Evolutionary conservation across 2,797 vertebrate genomes (phyloP).

Genomic region (Mormyrops attenuatus): DNA sequence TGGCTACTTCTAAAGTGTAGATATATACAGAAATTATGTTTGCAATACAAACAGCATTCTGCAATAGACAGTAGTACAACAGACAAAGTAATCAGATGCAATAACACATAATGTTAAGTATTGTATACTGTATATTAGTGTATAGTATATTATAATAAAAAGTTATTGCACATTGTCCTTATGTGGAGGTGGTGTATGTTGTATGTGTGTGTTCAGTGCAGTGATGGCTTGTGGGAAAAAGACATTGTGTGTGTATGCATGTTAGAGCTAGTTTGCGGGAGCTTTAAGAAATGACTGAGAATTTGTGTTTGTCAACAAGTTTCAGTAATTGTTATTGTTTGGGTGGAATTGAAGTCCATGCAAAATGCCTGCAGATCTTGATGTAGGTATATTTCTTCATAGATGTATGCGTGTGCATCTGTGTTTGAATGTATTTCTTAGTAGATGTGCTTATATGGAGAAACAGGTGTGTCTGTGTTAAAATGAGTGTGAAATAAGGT

Average conservation of each 20-base stretch:
- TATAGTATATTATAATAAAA: no score
- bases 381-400: background rate
- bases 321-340: background rate
- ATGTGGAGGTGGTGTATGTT: no score
- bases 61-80: no score
- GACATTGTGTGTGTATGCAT: background rate
- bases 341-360: background rate
- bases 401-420: background rate
- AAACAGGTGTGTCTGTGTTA: background rate
- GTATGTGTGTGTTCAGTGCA: no score
- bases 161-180: no score
- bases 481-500: background rate
- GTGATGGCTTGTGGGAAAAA: no score
- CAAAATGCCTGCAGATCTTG: background rate
- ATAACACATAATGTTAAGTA: no score
- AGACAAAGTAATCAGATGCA: no score
- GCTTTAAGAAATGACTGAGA: background rate
- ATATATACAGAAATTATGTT: no score
- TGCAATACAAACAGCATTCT: no score
- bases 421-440: background rate
- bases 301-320: background rate
- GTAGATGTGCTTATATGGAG: background rate
- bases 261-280: background rate
- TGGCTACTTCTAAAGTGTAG: no score
- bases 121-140: no score